Conservation (phyloP, 2,113 vertebrate species). For the Burhinus oedicnemus region DNA sequence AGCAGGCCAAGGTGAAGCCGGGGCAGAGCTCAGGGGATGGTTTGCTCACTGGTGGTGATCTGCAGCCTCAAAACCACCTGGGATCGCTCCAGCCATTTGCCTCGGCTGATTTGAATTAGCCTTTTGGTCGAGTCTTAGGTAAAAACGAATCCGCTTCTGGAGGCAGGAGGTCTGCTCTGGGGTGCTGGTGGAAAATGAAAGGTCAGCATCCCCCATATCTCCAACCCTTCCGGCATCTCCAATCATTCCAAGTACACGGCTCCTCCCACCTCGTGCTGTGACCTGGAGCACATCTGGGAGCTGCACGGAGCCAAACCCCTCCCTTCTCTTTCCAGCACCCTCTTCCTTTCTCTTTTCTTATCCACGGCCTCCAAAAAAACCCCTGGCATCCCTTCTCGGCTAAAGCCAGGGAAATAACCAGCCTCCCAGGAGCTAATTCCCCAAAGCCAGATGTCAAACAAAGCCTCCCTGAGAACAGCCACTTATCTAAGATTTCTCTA, state of each 20-base stretch:
- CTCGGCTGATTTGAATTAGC: no score
- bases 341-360: background rate
- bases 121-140: background rate
- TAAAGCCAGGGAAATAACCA: background rate
- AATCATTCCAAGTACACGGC: background rate
- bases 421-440: background rate
- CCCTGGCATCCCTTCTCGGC: background rate
- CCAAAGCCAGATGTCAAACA: background rate
- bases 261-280: background rate
- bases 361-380: background rate
- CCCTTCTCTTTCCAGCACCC: background rate
- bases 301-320: background rate
- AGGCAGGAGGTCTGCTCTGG: background rate
- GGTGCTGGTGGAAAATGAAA: background rate
- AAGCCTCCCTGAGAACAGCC: background rate
- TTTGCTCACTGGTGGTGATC: background rate
- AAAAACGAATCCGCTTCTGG: background rate
- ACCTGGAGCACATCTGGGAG: background rate
- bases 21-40: background rate
- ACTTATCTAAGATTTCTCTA: accelerated
- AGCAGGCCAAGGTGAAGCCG: background rate
- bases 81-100: background rate
- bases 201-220: accelerated
- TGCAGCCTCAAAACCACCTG: background rate
- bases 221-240: background rate